Conservation (phyloP, 2,113 vertebrate genomes). For the Calyptomena viridis region DNA sequence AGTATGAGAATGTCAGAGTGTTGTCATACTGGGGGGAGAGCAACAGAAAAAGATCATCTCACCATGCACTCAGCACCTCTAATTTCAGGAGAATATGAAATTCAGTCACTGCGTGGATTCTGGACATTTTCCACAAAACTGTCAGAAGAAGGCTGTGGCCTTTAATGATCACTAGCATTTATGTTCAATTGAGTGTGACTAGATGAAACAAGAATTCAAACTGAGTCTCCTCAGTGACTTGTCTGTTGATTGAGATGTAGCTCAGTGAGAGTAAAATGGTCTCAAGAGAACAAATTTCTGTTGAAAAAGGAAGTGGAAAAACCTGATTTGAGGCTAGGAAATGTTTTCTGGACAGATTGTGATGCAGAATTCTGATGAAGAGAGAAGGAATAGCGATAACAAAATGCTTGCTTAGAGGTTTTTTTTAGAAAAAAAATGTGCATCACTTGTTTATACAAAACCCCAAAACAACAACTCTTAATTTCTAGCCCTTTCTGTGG, state of each 20-base stretch:
- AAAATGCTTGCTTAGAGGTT: neutral
- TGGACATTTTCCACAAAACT: constrained; percentile 60
- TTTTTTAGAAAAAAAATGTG: neutral
- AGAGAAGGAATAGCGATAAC: neutral
- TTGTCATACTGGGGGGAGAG: neutral
- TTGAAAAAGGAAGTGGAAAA: constrained; percentile 34
- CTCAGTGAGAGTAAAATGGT: constrained; percentile 48
- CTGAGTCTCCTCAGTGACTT: constrained; percentile 49
- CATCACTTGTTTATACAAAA: neutral
- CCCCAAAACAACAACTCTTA: neutral
- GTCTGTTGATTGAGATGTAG: constrained; percentile 71
- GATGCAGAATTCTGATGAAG: constrained; percentile 15
- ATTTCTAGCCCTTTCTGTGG: neutral
- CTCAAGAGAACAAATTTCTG: constrained; percentile 43
- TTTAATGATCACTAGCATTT: constrained; percentile 70
- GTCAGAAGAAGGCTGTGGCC: constrained; percentile 42
- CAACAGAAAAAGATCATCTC: constrained; percentile 41
- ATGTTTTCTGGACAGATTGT: neutral
- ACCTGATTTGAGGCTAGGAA: neutral
- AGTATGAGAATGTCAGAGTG: neutral
- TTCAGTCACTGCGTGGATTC: constrained; percentile 26
- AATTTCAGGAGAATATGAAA: constrained; percentile 60
- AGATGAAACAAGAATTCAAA: constrained; percentile 70
- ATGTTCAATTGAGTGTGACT: constrained; percentile 69
- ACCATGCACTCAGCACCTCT: neutral